These are phyloP conservation scores for Blastobasis adustella DNA, from an alignment of 2,888 invertebrate genomes.

Conservation along the genomic window DNA sequence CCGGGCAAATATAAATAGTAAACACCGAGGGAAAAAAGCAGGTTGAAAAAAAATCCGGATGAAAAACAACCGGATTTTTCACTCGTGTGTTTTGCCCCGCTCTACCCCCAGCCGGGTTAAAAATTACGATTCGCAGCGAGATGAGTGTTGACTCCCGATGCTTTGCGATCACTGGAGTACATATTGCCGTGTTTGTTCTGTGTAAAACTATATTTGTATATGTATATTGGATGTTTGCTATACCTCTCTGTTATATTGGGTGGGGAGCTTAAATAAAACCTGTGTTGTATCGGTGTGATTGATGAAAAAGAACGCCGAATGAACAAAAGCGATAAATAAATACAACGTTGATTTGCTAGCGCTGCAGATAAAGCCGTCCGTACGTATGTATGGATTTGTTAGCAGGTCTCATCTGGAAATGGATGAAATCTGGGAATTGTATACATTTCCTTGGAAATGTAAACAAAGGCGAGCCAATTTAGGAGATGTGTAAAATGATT, in stretches of 20 bases:
- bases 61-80: neutral
- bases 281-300: no score
- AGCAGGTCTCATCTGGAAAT: neutral
- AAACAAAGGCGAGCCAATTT: no score
- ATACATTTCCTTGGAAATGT: no score
- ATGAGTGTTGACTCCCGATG: constrained; percentile 34
- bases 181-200: neutral
- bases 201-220: constrained; percentile 3
- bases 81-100: constrained; percentile 15
- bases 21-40: constrained; percentile 20
- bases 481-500: no score
- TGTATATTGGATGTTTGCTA: constrained; percentile 12
- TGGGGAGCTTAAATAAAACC: no score
- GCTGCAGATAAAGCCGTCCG: no score
- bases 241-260: no score
- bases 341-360: no score
- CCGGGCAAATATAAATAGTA: constrained; percentile 40
- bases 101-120: constrained; percentile 11
- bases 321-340: no score
- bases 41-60: no score
- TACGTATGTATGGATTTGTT: constrained; percentile 3
- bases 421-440: no score
- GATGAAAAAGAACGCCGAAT: no score
- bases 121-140: constrained; percentile 26
- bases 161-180: neutral